Evolutionary conservation across 2,888 invertebrate species (phyloP).

Genomic region (Pandemis corylana): DNA sequence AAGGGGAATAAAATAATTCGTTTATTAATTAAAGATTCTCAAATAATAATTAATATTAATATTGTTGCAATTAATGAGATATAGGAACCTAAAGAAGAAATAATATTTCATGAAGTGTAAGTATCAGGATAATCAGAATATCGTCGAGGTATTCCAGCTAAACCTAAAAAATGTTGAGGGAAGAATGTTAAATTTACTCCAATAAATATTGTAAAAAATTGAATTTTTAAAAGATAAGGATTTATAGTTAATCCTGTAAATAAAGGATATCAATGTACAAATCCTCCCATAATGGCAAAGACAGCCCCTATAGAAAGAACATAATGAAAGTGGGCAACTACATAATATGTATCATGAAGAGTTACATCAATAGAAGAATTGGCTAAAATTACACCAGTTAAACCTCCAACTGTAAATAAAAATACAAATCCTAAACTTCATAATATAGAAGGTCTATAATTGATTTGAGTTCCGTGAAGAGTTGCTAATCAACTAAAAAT

Average conservation of each 20-base stretch:
- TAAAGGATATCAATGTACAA: constrained; percentile 89
- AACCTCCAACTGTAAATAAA: constrained; percentile 90
- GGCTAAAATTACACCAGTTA: constrained; percentile 88
- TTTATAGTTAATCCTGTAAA: constrained; percentile 87
- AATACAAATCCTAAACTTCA: constrained; percentile 91
- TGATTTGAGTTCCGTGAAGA: constrained; percentile 86
- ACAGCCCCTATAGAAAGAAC: constrained; percentile 92
- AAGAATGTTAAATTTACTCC: constrained; percentile 93
- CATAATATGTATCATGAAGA: constrained; percentile 93
- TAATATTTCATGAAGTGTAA: constrained; percentile 87
- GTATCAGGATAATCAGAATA: constrained; percentile 90
- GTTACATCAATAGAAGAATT: constrained; percentile 92
- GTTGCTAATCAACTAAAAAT: constrained; percentile 91
- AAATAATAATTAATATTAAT: constrained; percentile 86
- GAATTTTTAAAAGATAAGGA: constrained; percentile 85
- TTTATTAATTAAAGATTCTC: constrained; percentile 84
- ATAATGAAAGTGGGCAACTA: constrained; percentile 93
- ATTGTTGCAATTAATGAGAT: constrained; percentile 86
- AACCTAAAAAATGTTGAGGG: constrained; percentile 89
- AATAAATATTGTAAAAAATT: constrained; percentile 89
- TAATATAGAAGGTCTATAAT: constrained; percentile 84
- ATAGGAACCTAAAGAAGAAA: constrained; percentile 88
- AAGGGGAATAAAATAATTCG: constrained; percentile 79
- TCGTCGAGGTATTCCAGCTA: constrained; percentile 88
- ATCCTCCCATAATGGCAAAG: constrained; percentile 90